Evolutionary conservation across 2,888 invertebrate species (phyloP).

Genomic region (Plagiodera versicolora): DNA sequence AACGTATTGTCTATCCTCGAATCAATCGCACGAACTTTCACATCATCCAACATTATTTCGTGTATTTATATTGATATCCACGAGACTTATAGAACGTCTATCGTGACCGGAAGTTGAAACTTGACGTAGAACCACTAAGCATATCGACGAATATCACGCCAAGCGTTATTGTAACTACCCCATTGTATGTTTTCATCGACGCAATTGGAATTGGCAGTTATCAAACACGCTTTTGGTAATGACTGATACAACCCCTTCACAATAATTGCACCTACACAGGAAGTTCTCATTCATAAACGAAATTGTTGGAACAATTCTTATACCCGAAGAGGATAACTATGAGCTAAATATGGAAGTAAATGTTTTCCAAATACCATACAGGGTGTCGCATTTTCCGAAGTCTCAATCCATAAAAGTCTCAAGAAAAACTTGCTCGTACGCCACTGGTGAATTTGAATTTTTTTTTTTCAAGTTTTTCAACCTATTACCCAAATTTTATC

Average conservation of each 20-base stretch:
- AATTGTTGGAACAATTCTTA: too few species aligned
- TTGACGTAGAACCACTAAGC: conserved; percentile 34
- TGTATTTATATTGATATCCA: conserved; percentile 12
- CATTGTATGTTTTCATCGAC: conserved; percentile 25
- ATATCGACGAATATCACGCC: conserved; percentile 39
- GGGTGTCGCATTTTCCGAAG: too few species aligned
- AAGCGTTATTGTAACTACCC: conserved; percentile 27
- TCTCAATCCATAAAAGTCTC: too few species aligned
- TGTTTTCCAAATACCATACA: too few species aligned
- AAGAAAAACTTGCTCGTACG: too few species aligned
- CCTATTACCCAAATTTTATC: too few species aligned
- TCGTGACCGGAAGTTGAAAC: conserved; percentile 36
- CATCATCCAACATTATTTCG: not conserved
- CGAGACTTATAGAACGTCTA: conserved; percentile 15
- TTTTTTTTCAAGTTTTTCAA: too few species aligned
- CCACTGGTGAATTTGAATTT: too few species aligned
- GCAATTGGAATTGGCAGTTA: conserved; percentile 15
- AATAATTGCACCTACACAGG: not conserved
- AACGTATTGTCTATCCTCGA: not conserved
- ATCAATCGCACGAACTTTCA: not conserved
- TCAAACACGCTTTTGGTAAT: not conserved
- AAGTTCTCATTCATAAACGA: not conserved
- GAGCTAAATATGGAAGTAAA: too few species aligned
- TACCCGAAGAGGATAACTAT: too few species aligned
- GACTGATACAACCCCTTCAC: not conserved